These are phyloP conservation scores for Ageneiosus marmoratus DNA, from an alignment of 2,113 vertebrate species.

Conservation along the genomic window DNA sequence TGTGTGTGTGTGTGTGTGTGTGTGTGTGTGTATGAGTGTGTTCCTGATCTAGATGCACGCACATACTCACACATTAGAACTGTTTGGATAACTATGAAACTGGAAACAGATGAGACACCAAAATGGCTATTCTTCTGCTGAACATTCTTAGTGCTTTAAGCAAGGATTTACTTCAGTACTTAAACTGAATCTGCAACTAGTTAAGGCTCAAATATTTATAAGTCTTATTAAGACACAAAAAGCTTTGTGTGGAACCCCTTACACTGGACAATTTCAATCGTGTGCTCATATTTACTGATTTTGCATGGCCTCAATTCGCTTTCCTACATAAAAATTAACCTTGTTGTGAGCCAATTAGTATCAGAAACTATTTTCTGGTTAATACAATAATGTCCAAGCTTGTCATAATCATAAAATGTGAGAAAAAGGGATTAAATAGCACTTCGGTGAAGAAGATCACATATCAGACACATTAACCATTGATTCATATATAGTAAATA, in stretches of 20 bases:
- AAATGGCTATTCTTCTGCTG: background rate
- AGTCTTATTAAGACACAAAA: slow-evolving; percentile 8
- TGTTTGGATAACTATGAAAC: slow-evolving; percentile 24
- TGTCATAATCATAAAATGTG: background rate
- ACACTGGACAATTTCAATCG: background rate
- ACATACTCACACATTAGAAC: background rate
- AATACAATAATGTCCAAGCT: background rate
- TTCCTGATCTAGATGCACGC: background rate
- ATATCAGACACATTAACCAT: background rate
- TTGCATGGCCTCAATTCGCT: background rate
- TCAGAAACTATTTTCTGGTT: background rate
- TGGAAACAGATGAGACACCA: slow-evolving; percentile 28
- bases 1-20: background rate
- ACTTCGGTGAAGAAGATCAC: background rate
- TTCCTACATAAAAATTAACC: background rate
- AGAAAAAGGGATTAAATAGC: background rate
- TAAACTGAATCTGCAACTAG: slow-evolving; percentile 13
- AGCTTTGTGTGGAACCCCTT: background rate
- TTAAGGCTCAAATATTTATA: background rate
- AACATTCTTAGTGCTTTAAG: background rate
- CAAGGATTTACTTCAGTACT: background rate
- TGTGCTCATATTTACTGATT: background rate
- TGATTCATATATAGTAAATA: background rate
- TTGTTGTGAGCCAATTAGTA: slow-evolving; percentile 5
- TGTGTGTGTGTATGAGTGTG: too few species aligned